phyloP scores from a whole-genome alignment of 2,888 invertebrate species.

The Spilarctia lutea region DNA sequence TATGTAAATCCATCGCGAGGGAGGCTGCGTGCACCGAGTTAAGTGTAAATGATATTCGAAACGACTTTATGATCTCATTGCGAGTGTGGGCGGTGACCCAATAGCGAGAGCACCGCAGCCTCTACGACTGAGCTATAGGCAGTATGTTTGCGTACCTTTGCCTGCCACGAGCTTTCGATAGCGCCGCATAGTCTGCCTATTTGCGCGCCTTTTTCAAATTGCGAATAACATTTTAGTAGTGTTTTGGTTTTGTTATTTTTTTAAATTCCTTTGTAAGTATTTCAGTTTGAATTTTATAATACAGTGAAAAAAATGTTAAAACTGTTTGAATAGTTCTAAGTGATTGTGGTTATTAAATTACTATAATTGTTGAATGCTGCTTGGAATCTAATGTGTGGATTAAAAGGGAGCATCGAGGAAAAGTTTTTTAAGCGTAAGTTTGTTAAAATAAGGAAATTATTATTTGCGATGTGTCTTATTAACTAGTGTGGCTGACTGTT shows the following conservation, averaged over 20 bases:
- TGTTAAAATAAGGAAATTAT: not conserved
- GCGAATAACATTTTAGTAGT: not conserved
- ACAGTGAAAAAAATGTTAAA: conserved; percentile 5
- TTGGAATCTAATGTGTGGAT: conserved; percentile 64
- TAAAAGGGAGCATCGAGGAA: conserved; percentile 44
- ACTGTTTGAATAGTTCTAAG: conserved; percentile 13
- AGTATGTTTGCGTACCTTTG: conserved; percentile 68
- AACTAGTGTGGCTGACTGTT: not conserved
- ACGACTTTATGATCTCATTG: conserved; percentile 82
- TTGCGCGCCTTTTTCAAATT: conserved; percentile 44
- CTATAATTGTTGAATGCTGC: conserved; percentile 35
- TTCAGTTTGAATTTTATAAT: not conserved
- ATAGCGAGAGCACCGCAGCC: conserved; percentile 58
- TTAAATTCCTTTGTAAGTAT: not conserved
- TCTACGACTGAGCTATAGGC: conserved; percentile 53
- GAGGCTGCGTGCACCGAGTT: conserved; percentile 51
- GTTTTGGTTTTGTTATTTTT: not conserved
- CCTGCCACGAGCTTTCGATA: conserved; percentile 46
- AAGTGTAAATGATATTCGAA: conserved; percentile 77
- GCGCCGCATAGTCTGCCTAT: conserved; percentile 42
- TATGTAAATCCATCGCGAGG: conserved; percentile 32
- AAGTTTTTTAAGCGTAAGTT: conserved; percentile 64
- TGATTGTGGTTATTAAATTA: conserved; percentile 31
- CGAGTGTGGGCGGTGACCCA: conserved; percentile 80
- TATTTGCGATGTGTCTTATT: too few relatives aligned